These are phyloP conservation scores for Caenorhabditis japonica DNA, from an alignment of 2,888 invertebrate species.

Conservation along the genomic window DNA sequence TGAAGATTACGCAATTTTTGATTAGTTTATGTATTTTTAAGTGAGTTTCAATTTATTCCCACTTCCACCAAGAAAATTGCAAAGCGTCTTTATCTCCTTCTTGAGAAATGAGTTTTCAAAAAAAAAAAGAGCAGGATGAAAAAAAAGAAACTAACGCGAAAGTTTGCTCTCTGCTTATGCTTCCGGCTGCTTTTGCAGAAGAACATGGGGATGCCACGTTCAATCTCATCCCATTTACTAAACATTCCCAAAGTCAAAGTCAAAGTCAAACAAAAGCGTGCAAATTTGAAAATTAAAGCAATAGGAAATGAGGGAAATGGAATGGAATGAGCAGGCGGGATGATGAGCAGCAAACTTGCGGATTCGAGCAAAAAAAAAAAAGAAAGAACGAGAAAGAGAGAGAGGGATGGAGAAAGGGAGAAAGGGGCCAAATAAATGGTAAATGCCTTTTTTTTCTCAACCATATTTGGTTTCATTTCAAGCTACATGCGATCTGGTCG, in stretches of 20 bases:
- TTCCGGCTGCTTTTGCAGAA: constrained; percentile 13
- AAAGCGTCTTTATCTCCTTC: too few relatives aligned
- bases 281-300: constrained; percentile 25
- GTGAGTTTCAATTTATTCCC: too few relatives aligned
- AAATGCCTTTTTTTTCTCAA: constrained; percentile 48
- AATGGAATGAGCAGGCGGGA: too few relatives aligned
- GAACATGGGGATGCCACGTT: constrained; percentile 5
- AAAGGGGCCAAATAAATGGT: constrained; percentile 10
- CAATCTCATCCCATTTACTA: constrained; percentile 9
- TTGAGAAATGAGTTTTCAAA: too few relatives aligned
- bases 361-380: too few relatives aligned
- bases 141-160: background rate
- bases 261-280: constrained; percentile 34
- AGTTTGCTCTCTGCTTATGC: too few relatives aligned
- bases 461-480: constrained; percentile 51
- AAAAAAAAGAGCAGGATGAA: too few relatives aligned
- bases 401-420: background rate
- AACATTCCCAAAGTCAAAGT: constrained; percentile 23
- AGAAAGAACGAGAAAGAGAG: too few relatives aligned
- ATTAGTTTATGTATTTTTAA: too few relatives aligned
- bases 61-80: constrained; percentile 3
- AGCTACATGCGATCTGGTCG: constrained; percentile 31
- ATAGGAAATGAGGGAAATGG: too few relatives aligned
- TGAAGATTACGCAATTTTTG: too few relatives aligned
- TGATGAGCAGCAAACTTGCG: too few relatives aligned